Evolutionary conservation across 2,113 vertebrate species (phyloP), one percentile per base, ranked within the genome.

Genomic region (Phaetusa simplex): DNA sequence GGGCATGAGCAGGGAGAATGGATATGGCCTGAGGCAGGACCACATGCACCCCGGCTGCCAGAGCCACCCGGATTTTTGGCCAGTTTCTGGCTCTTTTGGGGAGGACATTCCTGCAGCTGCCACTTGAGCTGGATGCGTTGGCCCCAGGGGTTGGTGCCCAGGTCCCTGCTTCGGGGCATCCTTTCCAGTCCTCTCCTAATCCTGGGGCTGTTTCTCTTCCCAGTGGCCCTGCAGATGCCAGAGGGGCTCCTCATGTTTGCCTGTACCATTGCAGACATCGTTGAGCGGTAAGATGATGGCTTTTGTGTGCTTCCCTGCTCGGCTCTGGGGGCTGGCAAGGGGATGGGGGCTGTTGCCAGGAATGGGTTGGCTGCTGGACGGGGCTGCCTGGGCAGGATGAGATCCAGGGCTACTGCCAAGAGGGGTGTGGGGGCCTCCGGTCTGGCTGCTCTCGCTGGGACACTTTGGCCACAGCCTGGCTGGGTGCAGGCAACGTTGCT

Each of bases 191-290:
- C 34, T 29, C 18, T 55, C 71, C 36, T 97, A 82, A 97, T 61
- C 34, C n/a, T 0, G 3, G 65, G 77, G 85, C 32, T 73, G 34
- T 97, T 80, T 93, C 34, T 97, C 78, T 97, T 93, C 95, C 47
- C 97, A 99, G 99, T 99, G 97, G 99, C 99, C 65, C 96, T 99
- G 95, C 99, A 99, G 98, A 99, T 99, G 98, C 99, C 99, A 0
- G 99, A 99, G 94, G 99, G 99, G 52, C 99, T 99, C 82, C 99
- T 99, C 93, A 99, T 99, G 98, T 99, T 99, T 5, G 99, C 99
- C 87, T 99, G 99, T 95, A 98, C 98, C 95, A 99, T 99, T 21
- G 98, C 98, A 14, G 99, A 99, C 97, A 99, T 99, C 97, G 97
- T 99, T 45, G 99, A 99, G 90, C 98, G 99, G 99, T 99, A 98